phyloP scores from a whole-genome alignment of 2,113 vertebrate species.

The Pica pica region DNA sequence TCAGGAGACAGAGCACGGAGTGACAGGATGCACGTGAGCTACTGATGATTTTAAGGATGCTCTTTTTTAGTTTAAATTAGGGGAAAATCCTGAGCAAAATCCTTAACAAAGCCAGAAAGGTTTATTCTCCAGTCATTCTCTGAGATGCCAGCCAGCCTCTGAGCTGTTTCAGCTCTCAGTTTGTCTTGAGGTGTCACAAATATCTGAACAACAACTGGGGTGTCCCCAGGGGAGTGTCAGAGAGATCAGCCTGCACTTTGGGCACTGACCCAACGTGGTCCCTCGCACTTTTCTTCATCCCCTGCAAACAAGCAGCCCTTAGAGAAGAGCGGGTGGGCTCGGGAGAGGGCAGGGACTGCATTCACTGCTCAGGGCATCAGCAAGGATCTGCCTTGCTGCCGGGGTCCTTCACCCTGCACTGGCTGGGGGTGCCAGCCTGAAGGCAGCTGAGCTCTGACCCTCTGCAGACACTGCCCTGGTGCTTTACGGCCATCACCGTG shows the following conservation, averaged over 20 bases:
- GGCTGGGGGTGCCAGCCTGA: not conserved
- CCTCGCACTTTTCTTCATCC: not conserved
- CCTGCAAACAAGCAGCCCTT: not conserved
- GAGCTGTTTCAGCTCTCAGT: not conserved
- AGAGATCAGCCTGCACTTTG: not conserved
- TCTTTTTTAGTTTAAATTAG: not conserved
- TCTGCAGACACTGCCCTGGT: not conserved
- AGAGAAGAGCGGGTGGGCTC: not conserved
- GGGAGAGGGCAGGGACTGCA: not conserved
- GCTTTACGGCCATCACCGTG: not conserved
- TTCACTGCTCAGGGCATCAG: not conserved
- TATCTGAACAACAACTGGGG: not conserved
- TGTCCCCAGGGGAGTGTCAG: not conserved
- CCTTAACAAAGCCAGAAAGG: not conserved
- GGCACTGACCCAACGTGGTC: accelerated
- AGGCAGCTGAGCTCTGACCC: not conserved
- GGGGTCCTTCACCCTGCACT: not conserved
- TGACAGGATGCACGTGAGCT: not conserved
- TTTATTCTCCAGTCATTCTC: not conserved
- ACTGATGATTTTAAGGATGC: not conserved
- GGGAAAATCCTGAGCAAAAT: not conserved
- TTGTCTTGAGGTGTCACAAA: not conserved
- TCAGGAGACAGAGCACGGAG: not conserved
- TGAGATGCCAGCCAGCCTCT: not conserved
- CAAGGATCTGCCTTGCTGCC: not conserved